phyloP scores from a whole-genome alignment of 2,113 vertebrate genomes.

The Alces alces region DNA sequence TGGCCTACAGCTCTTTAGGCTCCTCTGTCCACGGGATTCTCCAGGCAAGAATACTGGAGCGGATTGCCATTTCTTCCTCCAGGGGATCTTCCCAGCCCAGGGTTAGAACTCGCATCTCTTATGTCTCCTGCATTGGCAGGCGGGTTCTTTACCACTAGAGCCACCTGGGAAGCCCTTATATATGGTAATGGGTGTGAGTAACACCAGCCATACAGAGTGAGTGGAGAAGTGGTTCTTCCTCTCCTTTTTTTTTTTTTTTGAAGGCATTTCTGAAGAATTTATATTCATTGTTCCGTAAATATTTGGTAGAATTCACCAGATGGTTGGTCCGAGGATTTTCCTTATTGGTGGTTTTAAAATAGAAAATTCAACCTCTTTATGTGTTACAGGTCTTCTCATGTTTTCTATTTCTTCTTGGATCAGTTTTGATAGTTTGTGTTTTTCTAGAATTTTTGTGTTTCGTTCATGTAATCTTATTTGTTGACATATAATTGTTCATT shows the following conservation, averaged over 20 bases:
- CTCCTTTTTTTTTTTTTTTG: too few species aligned
- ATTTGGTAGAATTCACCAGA: neutral
- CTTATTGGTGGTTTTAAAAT: neutral
- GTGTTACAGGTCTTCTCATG: neutral
- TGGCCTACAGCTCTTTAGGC: too few species aligned
- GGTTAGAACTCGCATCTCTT: neutral
- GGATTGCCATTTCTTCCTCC: neutral
- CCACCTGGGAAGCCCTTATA: neutral
- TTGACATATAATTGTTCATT: neutral
- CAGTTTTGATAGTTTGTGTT: neutral
- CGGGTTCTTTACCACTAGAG: neutral
- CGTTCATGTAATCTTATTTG: neutral
- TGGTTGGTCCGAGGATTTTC: neutral
- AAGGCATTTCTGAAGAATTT: neutral
- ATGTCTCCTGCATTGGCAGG: neutral
- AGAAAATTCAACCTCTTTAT: neutral
- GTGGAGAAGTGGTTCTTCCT: too few species aligned
- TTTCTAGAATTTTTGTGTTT: neutral
- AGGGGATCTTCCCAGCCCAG: neutral
- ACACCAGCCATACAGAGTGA: accelerated
- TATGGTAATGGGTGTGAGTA: too few species aligned
- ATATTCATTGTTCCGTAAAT: neutral
- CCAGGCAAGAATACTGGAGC: neutral
- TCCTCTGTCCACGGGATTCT: neutral
- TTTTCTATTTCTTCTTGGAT: neutral